Evolutionary conservation across 2,888 invertebrate species (phyloP).

Genomic region (Pyralis farinalis): DNA sequence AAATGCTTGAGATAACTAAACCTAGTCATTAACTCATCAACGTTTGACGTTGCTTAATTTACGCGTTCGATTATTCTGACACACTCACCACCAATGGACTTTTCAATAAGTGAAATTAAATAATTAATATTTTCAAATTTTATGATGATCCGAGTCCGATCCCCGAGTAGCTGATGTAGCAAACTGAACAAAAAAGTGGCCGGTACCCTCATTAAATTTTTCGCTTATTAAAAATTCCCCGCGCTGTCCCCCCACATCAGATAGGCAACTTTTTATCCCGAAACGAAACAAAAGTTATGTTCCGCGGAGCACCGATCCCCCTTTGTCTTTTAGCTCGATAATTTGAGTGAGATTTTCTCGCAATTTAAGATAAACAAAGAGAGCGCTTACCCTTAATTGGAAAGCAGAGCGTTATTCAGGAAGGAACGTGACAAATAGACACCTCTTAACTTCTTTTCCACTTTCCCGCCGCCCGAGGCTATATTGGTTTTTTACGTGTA

Average conservation of each 20-base stretch:
- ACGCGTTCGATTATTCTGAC: too few species aligned
- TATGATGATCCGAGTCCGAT: conserved; percentile 41
- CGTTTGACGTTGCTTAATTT: too few species aligned
- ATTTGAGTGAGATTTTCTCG: conserved; percentile 82
- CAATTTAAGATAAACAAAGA: conserved; percentile 82
- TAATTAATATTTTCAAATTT: conserved; percentile 35
- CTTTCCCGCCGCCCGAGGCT: conserved; percentile 65
- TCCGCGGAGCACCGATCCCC: conserved; percentile 63
- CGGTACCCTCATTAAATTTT: conserved; percentile 75
- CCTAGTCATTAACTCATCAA: too few species aligned
- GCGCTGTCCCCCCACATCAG: conserved; percentile 64
- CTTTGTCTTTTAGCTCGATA: conserved; percentile 76
- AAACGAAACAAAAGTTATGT: conserved; percentile 69
- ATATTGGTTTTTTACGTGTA: conserved; percentile 74
- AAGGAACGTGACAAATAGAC: conserved; percentile 81
- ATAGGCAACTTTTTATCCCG: conserved; percentile 73
- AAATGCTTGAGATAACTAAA: too few species aligned
- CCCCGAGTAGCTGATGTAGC: conserved; percentile 52
- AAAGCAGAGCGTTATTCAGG: conserved; percentile 79
- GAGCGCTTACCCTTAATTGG: conserved; percentile 81
- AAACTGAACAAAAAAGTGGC: conserved; percentile 60
- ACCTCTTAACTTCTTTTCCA: conserved; percentile 81
- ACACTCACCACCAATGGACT: too few species aligned
- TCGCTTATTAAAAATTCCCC: conserved; percentile 81
- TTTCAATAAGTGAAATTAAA: too few species aligned